These are phyloP conservation scores for Astropecten irregularis DNA, from an alignment of 53 echinoderm and acorn worm genomes.

Conservation along the genomic window DNA sequence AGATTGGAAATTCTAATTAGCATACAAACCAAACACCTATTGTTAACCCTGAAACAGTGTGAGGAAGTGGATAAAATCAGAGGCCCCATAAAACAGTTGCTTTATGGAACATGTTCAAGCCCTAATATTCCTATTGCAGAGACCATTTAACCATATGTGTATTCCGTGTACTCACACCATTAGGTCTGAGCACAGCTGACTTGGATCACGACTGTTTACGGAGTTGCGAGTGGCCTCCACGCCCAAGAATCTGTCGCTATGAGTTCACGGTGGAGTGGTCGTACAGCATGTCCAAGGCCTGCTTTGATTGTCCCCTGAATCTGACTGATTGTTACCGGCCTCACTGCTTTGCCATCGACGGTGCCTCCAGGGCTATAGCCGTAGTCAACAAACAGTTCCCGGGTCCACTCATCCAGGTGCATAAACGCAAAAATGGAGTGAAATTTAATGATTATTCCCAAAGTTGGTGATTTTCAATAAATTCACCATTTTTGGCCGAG, in stretches of 20 bases:
- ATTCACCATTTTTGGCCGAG: no score
- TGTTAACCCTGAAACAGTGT: no score
- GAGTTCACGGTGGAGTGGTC: slow-evolving; percentile 79
- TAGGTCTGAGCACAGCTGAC: slow-evolving; percentile 39
- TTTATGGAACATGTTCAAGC: no score
- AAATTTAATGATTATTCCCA: no score
- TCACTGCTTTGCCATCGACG: slow-evolving; percentile 72
- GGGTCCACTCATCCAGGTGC: slow-evolving; percentile 77
- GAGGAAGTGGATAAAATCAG: no score
- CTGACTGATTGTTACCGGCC: slow-evolving; percentile 64
- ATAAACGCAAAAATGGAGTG: no score
- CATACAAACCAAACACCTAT: neutral
- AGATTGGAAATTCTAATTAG: neutral
- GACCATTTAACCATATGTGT: neutral
- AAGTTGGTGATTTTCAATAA: no score
- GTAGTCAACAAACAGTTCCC: slow-evolving; percentile 73
- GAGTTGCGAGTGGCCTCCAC: slow-evolving; percentile 48
- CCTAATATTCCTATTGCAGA: no score
- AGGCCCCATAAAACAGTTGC: no score
- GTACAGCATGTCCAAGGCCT: slow-evolving; percentile 84
- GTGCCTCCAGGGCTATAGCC: slow-evolving; percentile 63
- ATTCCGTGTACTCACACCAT: neutral
- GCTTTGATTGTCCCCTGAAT: slow-evolving; percentile 87
- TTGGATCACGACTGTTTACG: slow-evolving; percentile 63
- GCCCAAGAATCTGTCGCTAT: slow-evolving; percentile 63